Conservation (phyloP, 2,797 vertebrate genomes). For the Dromococcyx pavoninus region DNA sequence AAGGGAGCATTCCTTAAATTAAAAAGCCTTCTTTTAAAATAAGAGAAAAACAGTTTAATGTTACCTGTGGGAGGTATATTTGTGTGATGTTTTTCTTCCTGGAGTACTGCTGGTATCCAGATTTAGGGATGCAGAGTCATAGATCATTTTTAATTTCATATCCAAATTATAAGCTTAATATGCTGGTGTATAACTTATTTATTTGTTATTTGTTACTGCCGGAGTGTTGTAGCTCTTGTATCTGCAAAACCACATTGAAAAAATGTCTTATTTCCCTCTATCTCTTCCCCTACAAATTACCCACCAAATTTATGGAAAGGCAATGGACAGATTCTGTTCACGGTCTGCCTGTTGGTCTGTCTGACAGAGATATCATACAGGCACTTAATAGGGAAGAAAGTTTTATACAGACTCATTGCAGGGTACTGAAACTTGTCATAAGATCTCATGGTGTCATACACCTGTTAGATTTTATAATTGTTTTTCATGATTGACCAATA, state of each 20-base stretch:
- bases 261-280: not conserved
- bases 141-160: not conserved
- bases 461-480: not conserved
- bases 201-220: not conserved
- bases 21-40: not conserved
- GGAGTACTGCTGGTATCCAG: not conserved
- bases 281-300: not conserved
- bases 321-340: not conserved
- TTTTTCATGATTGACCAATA: not conserved
- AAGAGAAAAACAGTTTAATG: rapidly evolving
- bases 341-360: rapidly evolving
- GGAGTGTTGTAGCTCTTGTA: not conserved
- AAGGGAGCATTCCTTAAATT: not conserved
- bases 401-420: not conserved
- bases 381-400: not conserved
- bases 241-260: not conserved
- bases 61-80: not conserved
- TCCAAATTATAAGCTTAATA: not conserved
- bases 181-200: not conserved
- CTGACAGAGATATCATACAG: not conserved
- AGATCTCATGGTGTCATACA: not conserved
- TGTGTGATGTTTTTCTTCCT: not conserved
- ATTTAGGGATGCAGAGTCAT: not conserved
- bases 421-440: not conserved
- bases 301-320: not conserved